A percentile compares a stretch with the other conserved stretches of the same genome.
Conservation (phyloP, 2,113 vertebrate species). For the Ictalurus furcatus region DNA sequence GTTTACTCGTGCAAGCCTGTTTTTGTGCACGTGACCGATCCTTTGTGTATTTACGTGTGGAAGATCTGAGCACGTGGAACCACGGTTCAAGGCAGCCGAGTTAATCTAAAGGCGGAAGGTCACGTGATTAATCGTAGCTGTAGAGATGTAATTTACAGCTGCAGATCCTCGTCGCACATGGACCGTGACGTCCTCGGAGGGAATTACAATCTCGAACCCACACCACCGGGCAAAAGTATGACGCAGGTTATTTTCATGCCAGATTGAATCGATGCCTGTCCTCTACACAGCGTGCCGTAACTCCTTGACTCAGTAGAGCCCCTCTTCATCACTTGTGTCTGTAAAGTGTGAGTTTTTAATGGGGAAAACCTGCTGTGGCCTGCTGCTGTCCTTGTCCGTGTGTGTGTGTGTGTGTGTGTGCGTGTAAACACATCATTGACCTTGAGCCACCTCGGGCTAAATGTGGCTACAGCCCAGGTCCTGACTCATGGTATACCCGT, state of each 20-base stretch:
- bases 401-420: conserved; percentile 40
- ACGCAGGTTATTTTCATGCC: conserved; percentile 28
- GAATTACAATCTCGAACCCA: conserved; percentile 62
- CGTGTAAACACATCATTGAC: conserved; percentile 37
- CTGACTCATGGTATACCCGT: conserved; percentile 3
- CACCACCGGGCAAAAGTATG: background rate
- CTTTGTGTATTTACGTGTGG: conserved; percentile 24
- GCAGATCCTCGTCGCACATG: conserved; percentile 56
- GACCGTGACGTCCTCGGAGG: conserved; percentile 55
- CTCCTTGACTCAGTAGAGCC: conserved; percentile 29
- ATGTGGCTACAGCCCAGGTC: conserved; percentile 31
- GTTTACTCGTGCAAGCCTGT: conserved; percentile 1
- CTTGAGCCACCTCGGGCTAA: conserved; percentile 41
- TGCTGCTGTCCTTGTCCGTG: conserved; percentile 49
- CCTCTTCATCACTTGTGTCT: conserved; percentile 28
- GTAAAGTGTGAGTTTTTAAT: conserved; percentile 55
- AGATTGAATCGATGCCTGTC: conserved; percentile 37
- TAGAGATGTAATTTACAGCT: conserved; percentile 72
- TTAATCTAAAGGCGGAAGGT: conserved; percentile 72
- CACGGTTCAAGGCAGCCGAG: conserved; percentile 72
- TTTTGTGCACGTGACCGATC: background rate
- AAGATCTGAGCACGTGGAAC: conserved; percentile 27
- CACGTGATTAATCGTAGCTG: conserved; percentile 75
- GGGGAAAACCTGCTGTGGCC: conserved; percentile 54
- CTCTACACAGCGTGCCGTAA: conserved; percentile 32